Evolutionary conservation across 2,888 invertebrate genomes (phyloP).

Genomic region (Charanyca ferruginea): DNA sequence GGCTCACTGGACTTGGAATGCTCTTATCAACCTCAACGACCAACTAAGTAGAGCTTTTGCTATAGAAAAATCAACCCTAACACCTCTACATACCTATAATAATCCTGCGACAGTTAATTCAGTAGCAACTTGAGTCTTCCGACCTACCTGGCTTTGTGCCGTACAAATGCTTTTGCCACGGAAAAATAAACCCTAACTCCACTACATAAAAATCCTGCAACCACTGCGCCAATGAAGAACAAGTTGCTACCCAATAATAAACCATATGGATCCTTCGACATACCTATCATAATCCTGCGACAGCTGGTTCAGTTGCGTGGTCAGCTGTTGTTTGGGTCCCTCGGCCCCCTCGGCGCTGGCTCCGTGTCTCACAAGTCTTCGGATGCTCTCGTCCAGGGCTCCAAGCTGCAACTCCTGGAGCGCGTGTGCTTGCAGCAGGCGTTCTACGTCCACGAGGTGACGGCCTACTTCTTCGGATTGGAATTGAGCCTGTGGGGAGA

Average conservation of each 20-base stretch:
- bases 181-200: neutral
- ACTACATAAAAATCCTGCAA: no score
- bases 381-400: conserved; percentile 96
- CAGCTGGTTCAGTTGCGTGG: conserved; percentile 94
- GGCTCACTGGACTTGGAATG: no score
- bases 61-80: no score
- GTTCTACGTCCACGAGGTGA: conserved; percentile 98
- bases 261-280: conserved; percentile 49
- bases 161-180: neutral
- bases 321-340: conserved; percentile 94
- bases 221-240: no score
- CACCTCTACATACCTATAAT: no score
- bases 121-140: no score
- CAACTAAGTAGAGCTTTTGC: no score
- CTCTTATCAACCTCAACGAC: no score
- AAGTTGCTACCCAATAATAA: no score
- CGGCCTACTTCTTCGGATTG: conserved; percentile 97
- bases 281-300: conserved; percentile 95
- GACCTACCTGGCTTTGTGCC: no score
- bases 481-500: conserved; percentile 90
- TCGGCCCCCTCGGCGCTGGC: conserved; percentile 88
- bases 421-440: conserved; percentile 97
- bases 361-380: conserved; percentile 93
- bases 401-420: conserved; percentile 97
- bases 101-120: no score